Percentiles rank a stretch among this genome's conserved stretches.
Conservation (phyloP, 2,888 invertebrate species). For the Chrysomela aeneicollis region DNA sequence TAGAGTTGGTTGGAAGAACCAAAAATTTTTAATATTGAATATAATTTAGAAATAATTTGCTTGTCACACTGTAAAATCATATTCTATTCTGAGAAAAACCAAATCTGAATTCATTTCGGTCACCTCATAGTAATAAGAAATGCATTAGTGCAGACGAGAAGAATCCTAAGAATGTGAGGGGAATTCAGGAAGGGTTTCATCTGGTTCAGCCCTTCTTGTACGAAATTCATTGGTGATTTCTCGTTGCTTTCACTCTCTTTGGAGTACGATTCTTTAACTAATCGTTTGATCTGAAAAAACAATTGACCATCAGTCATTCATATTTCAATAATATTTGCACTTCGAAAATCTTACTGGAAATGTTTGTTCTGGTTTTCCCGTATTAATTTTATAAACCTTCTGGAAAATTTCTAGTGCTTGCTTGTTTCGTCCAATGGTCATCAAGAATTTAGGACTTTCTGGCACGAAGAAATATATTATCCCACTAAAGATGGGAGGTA, state of each 20-base stretch:
- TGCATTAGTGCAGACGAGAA: conserved; percentile 71
- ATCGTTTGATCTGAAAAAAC: conserved; percentile 54
- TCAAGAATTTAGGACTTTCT: conserved; percentile 81
- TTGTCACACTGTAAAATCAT: too few relatives aligned
- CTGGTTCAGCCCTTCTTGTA: conserved; percentile 69
- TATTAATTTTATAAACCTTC: conserved; percentile 71
- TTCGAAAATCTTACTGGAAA: conserved; percentile 74
- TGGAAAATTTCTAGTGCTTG: conserved; percentile 71
- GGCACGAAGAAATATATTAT: conserved; percentile 69
- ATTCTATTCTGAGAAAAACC: too few relatives aligned
- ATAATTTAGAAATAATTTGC: too few relatives aligned
- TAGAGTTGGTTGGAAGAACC: too few relatives aligned
- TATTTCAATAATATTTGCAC: too few relatives aligned
- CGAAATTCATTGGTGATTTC: conserved; percentile 60
- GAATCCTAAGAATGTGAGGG: conserved; percentile 68
- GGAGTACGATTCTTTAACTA: conserved; percentile 54
- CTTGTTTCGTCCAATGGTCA: conserved; percentile 71
- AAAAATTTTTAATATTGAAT: too few relatives aligned
- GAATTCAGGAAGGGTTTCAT: conserved; percentile 70
- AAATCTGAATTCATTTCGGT: conserved; percentile 39
- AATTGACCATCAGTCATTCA: too few relatives aligned
- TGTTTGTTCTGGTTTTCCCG: conserved; percentile 66
- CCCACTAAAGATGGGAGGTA: conserved; percentile 74
- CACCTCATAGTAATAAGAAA: conserved; percentile 73
- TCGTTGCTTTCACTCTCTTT: conserved; percentile 51